These are phyloP conservation scores for Eciton burchellii DNA, from an alignment of 1,140 invertebrate genomes.

Conservation along the genomic window DNA sequence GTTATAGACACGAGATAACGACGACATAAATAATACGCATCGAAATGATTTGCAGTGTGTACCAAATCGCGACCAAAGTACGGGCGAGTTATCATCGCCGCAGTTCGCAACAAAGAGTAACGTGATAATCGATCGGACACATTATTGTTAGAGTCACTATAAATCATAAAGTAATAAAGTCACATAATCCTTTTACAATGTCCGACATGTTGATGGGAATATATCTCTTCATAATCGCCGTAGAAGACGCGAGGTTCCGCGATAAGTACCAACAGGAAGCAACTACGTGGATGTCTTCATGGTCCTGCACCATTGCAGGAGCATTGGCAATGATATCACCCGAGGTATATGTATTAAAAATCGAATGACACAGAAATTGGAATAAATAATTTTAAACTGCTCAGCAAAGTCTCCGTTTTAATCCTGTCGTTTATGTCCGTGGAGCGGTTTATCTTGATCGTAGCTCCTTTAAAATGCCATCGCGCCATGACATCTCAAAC, in stretches of 20 bases:
- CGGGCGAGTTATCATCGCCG: slow-evolving; percentile 49
- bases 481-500: slow-evolving; percentile 86
- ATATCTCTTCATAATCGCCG: slow-evolving; percentile 90
- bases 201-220: slow-evolving; percentile 93
- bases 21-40: slow-evolving; percentile 36
- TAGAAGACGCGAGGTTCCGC: slow-evolving; percentile 88
- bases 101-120: slow-evolving; percentile 51
- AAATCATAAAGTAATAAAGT: slow-evolving; percentile 64
- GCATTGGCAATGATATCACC: slow-evolving; percentile 89
- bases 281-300: slow-evolving; percentile 89
- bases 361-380: slow-evolving; percentile 12
- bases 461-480: slow-evolving; percentile 88
- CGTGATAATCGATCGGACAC: slow-evolving; percentile 55
- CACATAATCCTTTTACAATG: slow-evolving; percentile 80
- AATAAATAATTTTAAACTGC: slow-evolving; percentile 43
- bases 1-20: slow-evolving; percentile 23
- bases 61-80: slow-evolving; percentile 44
- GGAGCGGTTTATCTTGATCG: slow-evolving; percentile 91
- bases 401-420: slow-evolving; percentile 88
- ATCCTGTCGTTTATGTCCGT: slow-evolving; percentile 92
- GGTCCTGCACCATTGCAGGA: slow-evolving; percentile 88
- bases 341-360: slow-evolving; percentile 85
- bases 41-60: slow-evolving; percentile 35
- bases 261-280: slow-evolving; percentile 88
- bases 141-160: slow-evolving; percentile 60